A percentile compares a stretch with the other conserved stretches of the same genome.
Evolutionary conservation across 2,888 invertebrate genomes (phyloP).

Genomic region (Endotricha flammealis): DNA sequence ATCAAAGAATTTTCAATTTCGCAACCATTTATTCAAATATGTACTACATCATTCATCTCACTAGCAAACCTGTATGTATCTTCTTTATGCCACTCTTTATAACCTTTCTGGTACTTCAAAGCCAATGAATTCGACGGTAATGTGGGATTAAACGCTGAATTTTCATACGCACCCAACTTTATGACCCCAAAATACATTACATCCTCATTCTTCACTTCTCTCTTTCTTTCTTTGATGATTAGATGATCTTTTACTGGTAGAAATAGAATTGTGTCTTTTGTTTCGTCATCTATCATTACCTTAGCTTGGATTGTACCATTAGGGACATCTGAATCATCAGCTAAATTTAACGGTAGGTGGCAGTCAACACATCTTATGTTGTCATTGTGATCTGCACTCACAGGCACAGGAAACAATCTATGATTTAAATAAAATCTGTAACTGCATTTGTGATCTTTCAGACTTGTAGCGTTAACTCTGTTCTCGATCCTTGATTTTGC

Average conservation of each 20-base stretch:
- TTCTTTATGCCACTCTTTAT: constrained; percentile 32
- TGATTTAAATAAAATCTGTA: constrained; percentile 78
- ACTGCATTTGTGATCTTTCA: constrained; percentile 65
- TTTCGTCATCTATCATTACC: constrained; percentile 41
- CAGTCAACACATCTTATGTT: constrained; percentile 72
- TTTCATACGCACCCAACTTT: constrained; percentile 44
- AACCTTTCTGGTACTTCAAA: constrained; percentile 64
- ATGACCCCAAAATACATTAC: constrained; percentile 60
- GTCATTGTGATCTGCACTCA: constrained; percentile 60
- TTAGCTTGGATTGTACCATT: constrained; percentile 70
- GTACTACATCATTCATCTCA: constrained; percentile 49
- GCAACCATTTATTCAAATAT: constrained; percentile 28
- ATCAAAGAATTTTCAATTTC: no score
- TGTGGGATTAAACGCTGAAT: constrained; percentile 48
- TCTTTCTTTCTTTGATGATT: constrained; percentile 53
- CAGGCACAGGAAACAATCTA: constrained; percentile 73
- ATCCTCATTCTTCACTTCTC: constrained; percentile 32
- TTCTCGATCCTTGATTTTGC: constrained; percentile 49
- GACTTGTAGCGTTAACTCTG: constrained; percentile 33
- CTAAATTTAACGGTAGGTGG: constrained; percentile 50
- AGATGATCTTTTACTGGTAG: constrained; percentile 56
- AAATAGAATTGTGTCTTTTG: constrained; percentile 51
- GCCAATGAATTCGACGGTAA: constrained; percentile 56
- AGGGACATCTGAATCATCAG: constrained; percentile 21
- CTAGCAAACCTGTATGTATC: constrained; percentile 38